Conservation (phyloP, 35 echinoderm and acorn worm genomes). For the Eucidaris tribuloides region DNA sequence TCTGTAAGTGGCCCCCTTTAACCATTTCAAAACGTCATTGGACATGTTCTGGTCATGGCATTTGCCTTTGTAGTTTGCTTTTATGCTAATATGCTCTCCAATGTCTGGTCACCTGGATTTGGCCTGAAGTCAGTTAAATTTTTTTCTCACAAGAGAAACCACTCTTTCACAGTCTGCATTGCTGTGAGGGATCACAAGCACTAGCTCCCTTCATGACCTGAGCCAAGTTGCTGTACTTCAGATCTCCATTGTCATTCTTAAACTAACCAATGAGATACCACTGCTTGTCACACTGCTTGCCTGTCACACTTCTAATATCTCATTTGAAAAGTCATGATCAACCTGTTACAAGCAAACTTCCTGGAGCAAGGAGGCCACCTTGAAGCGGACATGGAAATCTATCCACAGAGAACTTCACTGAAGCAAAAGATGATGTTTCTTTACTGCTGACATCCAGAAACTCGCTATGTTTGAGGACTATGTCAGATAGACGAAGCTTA, state of each 20-base stretch:
- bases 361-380: background rate
- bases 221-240: conserved; percentile 19
- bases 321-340: background rate
- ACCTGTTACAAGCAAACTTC: conserved; percentile 38
- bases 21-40: too few species aligned
- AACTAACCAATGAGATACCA: conserved; percentile 42
- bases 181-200: conserved; percentile 38
- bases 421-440: conserved; percentile 7
- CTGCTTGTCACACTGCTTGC: conserved; percentile 26
- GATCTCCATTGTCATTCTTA: conserved; percentile 21
- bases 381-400: conserved; percentile 18
- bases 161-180: conserved; percentile 63
- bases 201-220: conserved; percentile 31
- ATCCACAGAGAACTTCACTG: background rate
- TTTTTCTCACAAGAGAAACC: conserved; percentile 40
- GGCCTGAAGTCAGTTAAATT: background rate
- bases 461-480: conserved; percentile 7
- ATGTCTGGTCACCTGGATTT: too few species aligned
- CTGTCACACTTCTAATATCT: background rate
- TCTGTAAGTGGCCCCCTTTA: too few species aligned
- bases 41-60: too few species aligned
- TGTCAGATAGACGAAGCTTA: conserved; percentile 3
- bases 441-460: background rate
- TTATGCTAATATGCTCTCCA: too few species aligned
- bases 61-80: too few species aligned